phyloP scores from a whole-genome alignment of 2,797 vertebrate genomes.

The Micromesistius poutassou region DNA sequence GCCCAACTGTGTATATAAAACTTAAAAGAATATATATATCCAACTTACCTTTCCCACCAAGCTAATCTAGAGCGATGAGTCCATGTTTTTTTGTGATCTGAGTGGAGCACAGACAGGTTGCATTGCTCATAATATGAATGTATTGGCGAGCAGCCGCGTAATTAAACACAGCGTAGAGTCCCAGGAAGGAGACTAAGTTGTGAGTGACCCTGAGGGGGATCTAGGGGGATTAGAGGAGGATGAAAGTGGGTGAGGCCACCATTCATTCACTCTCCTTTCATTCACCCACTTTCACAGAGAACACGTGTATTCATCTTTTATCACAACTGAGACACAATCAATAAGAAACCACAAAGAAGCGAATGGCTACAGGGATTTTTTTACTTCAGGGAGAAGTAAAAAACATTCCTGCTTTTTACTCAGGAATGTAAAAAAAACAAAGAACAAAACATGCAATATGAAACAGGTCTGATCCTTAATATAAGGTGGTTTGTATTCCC shows the following conservation, averaged over 20 bases:
- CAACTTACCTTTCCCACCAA: conserved; percentile 44
- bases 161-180: conserved; percentile 20
- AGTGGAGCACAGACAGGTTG: neutral
- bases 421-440: neutral
- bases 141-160: conserved; percentile 15
- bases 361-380: neutral
- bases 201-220: conserved; percentile 78
- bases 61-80: neutral
- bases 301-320: neutral
- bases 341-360: neutral
- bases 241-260: conserved; percentile 67
- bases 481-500: neutral
- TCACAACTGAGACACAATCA: neutral
- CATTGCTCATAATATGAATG: neutral
- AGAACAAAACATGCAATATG: neutral
- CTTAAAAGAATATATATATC: neutral
- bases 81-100: conserved; percentile 6
- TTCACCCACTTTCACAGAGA: neutral
- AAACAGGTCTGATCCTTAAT: neutral
- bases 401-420: neutral
- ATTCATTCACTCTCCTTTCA: conserved; percentile 64
- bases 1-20: neutral
- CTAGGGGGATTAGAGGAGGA: conserved; percentile 79
- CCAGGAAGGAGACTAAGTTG: conserved; percentile 45
- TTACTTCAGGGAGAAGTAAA: neutral